Percentiles rank a stretch among this genome's conserved stretches.
Evolutionary conservation across 2,888 invertebrate genomes (phyloP).

Genomic region (Nephrocerus scutellatus): DNA sequence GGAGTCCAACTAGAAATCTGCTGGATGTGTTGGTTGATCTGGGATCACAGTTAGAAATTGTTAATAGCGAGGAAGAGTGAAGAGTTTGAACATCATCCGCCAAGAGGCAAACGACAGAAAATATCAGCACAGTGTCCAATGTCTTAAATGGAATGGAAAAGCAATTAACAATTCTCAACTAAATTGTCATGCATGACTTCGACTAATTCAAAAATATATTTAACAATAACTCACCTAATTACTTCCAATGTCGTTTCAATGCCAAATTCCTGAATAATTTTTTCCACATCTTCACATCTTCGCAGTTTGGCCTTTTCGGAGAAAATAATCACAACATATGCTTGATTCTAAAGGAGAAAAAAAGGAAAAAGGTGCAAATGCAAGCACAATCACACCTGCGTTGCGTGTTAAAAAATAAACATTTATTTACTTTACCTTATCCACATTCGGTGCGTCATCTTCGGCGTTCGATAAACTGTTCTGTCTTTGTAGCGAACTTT

Average conservation of each 20-base stretch:
- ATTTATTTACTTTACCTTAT: neutral
- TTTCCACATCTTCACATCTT: slow-evolving; percentile 43
- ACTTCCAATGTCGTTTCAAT: slow-evolving; percentile 41
- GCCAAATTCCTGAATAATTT: slow-evolving; percentile 42
- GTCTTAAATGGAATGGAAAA: too few species aligned
- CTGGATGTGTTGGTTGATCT: too few species aligned
- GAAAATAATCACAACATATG: slow-evolving; percentile 43
- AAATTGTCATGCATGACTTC: too few species aligned
- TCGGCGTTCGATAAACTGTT: slow-evolving; percentile 21
- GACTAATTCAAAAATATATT: neutral
- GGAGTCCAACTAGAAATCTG: too few species aligned
- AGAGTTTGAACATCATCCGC: too few species aligned
- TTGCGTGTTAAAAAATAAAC: slow-evolving; percentile 17
- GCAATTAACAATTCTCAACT: too few species aligned
- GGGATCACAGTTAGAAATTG: too few species aligned
- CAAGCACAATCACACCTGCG: slow-evolving; percentile 22
- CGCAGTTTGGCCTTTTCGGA: slow-evolving; percentile 40
- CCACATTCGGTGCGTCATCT: slow-evolving; percentile 18
- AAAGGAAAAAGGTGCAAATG: neutral
- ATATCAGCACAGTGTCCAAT: too few species aligned
- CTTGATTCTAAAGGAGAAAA: slow-evolving; percentile 26
- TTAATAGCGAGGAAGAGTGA: too few species aligned
- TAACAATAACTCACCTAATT: slow-evolving; percentile 29
- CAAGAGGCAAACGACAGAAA: too few species aligned
- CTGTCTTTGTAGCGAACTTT: slow-evolving; percentile 30